These are phyloP conservation scores for Bombus waltoni DNA, from an alignment of 1,140 invertebrate species.

Conservation along the genomic window DNA sequence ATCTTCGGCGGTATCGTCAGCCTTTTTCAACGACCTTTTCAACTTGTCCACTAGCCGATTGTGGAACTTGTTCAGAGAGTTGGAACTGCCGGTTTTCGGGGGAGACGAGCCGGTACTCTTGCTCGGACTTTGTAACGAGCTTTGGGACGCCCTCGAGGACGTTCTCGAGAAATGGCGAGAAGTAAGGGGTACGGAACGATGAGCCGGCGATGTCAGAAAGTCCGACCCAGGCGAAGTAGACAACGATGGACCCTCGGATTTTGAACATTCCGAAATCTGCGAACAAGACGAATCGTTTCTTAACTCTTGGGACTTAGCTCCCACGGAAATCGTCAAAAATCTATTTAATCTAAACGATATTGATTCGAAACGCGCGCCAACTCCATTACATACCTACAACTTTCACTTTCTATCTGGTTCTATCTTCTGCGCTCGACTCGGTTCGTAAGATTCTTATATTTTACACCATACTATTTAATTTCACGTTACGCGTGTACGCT, in stretches of 20 bases:
- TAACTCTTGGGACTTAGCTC: neutral
- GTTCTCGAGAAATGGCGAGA: conserved; percentile 85
- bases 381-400: neutral
- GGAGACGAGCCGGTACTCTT: conserved; percentile 85
- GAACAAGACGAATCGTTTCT: conserved; percentile 48
- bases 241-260: conserved; percentile 89
- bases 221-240: conserved; percentile 89
- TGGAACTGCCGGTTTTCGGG: conserved; percentile 83
- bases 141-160: conserved; percentile 84
- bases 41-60: conserved; percentile 92
- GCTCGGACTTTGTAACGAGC: conserved; percentile 85
- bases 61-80: conserved; percentile 92
- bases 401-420: conserved; percentile 1
- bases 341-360: neutral
- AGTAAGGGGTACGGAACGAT: conserved; percentile 86
- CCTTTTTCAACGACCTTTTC: conserved; percentile 88
- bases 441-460: neutral
- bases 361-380: neutral
- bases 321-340: neutral
- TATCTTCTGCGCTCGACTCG: neutral
- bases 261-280: conserved; percentile 88
- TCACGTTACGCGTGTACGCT: neutral
- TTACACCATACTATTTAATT: neutral
- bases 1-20: conserved; percentile 85
- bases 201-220: conserved; percentile 85